Evolutionary conservation across 2,797 vertebrate species (phyloP), one percentile per base, ranked within the genome.

Genomic region (Crenuchus spilurus): DNA sequence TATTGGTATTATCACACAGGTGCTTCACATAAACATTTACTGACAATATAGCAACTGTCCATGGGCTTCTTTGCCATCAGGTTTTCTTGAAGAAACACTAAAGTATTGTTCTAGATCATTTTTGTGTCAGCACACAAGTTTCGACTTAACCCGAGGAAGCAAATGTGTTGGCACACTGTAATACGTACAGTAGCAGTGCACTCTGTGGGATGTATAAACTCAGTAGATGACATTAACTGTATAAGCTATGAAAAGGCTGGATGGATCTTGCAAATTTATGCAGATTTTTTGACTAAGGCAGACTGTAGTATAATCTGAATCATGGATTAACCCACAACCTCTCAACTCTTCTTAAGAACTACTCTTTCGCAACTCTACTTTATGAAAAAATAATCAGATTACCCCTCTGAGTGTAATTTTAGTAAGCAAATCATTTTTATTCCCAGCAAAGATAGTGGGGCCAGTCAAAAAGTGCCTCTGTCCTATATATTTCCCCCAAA

Each of bases 401-500:
- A 61, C 6, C 10, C 31, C 1, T 31, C 9, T 18, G 18, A 16
- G 26, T 24, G n/a, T 61, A 26, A 60, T 70, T 72, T 60, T 14
- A 52, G 28, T 46, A 72, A 35, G n/a, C 22, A 60, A 80, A 57
- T 30, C 16, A 37, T 65, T 41, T 66, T 55, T 20, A 31, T 44
- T 66, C 58, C 42, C 58, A 16, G 30, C 16, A 67, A 57, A 63
- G 13, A 65, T 65, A 46, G 28, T 11, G 20, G n/a, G n/a, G 9
- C 2, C n/a, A 72, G n/a, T 64, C 18, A 64, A 77, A 63, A 51
- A 72, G n/a, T 41, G 31, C 6, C 31, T 42, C n/a, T 58, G 28
- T 55, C 28, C 44, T 31, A 8, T 24, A 57, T 62, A 28, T 33
- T n/a, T 24, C 18, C 52, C 41, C 69, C 52, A 31, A 60, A 58